These are phyloP conservation scores for Phrynosoma platyrhinos DNA, from an alignment of 2,113 vertebrate genomes.

Conservation along the genomic window DNA sequence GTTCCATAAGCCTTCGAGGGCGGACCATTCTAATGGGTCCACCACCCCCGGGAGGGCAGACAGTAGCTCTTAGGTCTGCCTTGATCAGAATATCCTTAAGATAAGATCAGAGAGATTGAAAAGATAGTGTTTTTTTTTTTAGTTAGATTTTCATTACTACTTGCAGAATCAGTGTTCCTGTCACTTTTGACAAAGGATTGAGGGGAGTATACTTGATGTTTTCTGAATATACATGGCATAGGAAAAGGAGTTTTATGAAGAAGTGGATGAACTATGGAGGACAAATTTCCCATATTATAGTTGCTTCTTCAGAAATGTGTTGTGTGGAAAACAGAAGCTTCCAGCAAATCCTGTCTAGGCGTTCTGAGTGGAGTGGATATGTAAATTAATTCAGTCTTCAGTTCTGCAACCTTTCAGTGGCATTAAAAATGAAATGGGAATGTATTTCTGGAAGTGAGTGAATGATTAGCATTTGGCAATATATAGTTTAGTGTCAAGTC, in stretches of 20 bases:
- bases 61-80: too few relatives aligned
- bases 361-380: slow-evolving; percentile 57
- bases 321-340: slow-evolving; percentile 45
- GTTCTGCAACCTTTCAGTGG: slow-evolving; percentile 59
- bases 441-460: slow-evolving; percentile 66
- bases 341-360: neutral
- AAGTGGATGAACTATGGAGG: neutral
- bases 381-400: slow-evolving; percentile 66
- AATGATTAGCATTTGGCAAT: slow-evolving; percentile 65
- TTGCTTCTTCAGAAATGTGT: fast-evolving
- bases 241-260: slow-evolving; percentile 23
- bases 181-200: neutral
- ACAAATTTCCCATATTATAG: neutral
- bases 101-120: neutral
- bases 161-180: neutral
- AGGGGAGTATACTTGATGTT: neutral
- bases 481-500: slow-evolving; percentile 61
- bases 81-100: neutral
- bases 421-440: slow-evolving; percentile 70
- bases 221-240: neutral
- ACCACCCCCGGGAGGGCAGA: too few relatives aligned
- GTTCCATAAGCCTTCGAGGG: too few relatives aligned
- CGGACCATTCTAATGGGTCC: too few relatives aligned
- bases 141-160: neutral
- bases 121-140: neutral